Evolutionary conservation across 2,888 invertebrate species (phyloP).

Genomic region (Lapara coniferarum): DNA sequence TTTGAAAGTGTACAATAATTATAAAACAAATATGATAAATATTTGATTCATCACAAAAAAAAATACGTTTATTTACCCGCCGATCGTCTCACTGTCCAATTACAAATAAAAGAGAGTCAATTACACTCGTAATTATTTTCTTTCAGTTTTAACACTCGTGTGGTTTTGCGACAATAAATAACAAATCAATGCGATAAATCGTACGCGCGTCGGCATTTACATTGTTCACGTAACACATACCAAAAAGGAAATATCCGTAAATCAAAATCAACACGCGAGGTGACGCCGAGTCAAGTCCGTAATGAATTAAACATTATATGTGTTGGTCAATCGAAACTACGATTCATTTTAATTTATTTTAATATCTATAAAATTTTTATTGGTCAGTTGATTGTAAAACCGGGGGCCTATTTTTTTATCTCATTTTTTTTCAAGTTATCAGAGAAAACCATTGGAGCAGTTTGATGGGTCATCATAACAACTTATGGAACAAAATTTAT

Average conservation of each 20-base stretch:
- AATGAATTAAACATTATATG: neutral
- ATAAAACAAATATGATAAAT: no score
- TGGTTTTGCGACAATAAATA: neutral
- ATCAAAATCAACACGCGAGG: constrained; percentile 10
- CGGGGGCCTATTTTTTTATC: no score
- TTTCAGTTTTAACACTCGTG: neutral
- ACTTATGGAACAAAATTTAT: no score
- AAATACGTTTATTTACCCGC: neutral
- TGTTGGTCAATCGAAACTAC: neutral
- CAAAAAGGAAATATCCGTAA: constrained; percentile 12
- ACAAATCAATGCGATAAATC: neutral
- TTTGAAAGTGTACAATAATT: no score
- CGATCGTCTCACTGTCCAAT: no score
- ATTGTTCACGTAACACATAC: constrained; percentile 13
- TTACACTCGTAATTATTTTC: neutral
- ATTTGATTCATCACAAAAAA: no score
- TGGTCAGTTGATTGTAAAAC: no score
- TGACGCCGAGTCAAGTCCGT: neutral
- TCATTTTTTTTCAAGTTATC: no score
- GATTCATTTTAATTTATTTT: neutral
- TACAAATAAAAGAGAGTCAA: no score
- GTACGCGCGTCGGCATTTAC: neutral
- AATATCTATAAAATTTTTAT: neutral
- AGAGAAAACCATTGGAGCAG: no score
- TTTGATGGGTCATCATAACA: no score